A percentile compares a stretch with the other conserved stretches of the same genome.
Conservation (phyloP, 2,888 invertebrate species). For the Dendrolimus pini region DNA sequence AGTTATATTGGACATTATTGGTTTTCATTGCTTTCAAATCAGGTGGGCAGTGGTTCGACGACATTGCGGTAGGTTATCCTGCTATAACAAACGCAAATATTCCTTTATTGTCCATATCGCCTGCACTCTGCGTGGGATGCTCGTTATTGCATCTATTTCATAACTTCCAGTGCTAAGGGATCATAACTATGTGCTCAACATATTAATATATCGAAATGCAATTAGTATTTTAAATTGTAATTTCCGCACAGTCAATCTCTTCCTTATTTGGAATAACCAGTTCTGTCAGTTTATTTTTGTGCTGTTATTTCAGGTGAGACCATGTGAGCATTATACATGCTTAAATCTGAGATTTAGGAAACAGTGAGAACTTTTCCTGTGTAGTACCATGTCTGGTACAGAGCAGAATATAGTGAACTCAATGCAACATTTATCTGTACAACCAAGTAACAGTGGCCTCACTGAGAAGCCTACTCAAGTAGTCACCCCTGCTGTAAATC, state of each 20-base stretch:
- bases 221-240: not conserved
- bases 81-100: constrained; percentile 28
- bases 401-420: constrained; percentile 72
- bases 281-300: not conserved
- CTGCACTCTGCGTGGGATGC: constrained; percentile 64
- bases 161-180: not conserved
- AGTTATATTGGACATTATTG: not conserved
- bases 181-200: not conserved
- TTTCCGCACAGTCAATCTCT: not conserved
- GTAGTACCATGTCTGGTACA: constrained; percentile 73
- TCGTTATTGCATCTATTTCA: constrained; percentile 15
- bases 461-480: constrained; percentile 72
- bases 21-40: constrained; percentile 4
- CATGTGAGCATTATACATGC: constrained; percentile 44
- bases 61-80: constrained; percentile 38
- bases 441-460: constrained; percentile 60
- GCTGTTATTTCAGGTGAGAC: constrained; percentile 45
- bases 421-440: constrained; percentile 71
- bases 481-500: constrained; percentile 68
- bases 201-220: not conserved
- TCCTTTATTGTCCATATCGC: constrained; percentile 35
- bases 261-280: not conserved
- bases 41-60: constrained; percentile 28
- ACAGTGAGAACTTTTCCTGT: constrained; percentile 29
- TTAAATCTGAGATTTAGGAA: constrained; percentile 36